A percentile compares a stretch with the other conserved stretches of the same genome.
These are phyloP conservation scores for Heteromurus nitidus DNA, from an alignment of 2,888 invertebrate genomes.

Conservation along the genomic window DNA sequence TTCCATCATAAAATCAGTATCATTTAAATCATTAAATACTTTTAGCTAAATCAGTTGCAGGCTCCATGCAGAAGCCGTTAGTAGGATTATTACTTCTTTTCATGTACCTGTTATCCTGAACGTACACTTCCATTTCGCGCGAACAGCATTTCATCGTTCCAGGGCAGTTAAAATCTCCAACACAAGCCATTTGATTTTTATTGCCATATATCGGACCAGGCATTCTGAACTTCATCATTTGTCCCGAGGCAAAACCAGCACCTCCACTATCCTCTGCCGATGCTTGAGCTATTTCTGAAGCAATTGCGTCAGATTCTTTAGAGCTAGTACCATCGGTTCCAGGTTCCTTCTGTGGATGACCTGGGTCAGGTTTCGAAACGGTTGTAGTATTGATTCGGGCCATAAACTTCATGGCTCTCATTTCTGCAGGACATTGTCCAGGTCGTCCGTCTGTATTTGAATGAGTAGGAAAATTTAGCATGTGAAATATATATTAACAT, in stretches of 20 bases:
- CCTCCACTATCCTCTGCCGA: too few relatives aligned
- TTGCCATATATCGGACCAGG: too few relatives aligned
- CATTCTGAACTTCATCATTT: too few relatives aligned
- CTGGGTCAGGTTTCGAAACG: not conserved
- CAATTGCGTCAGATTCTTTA: not conserved
- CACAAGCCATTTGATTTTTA: conserved; percentile 41
- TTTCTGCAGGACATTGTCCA: conserved; percentile 69
- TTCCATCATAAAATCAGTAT: not conserved
- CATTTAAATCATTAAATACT: not conserved
- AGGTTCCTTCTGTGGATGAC: not conserved
- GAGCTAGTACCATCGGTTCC: not conserved
- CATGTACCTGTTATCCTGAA: conserved; percentile 43
- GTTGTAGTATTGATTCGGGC: conserved; percentile 26
- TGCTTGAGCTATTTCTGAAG: too few relatives aligned
- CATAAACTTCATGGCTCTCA: conserved; percentile 59
- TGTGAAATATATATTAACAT: too few relatives aligned
- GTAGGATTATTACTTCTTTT: conserved; percentile 63
- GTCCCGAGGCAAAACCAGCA: not conserved
- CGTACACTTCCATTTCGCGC: conserved; percentile 66
- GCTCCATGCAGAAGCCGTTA: conserved; percentile 67
- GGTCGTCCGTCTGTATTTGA: conserved; percentile 65
- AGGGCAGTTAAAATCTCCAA: conserved; percentile 69
- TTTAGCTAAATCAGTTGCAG: conserved; percentile 21
- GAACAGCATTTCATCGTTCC: conserved; percentile 69
- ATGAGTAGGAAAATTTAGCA: too few relatives aligned